Base-by-base conservation (phyloP, 2,888 invertebrate species). In the Euplagia quadripunctaria region DNA sequence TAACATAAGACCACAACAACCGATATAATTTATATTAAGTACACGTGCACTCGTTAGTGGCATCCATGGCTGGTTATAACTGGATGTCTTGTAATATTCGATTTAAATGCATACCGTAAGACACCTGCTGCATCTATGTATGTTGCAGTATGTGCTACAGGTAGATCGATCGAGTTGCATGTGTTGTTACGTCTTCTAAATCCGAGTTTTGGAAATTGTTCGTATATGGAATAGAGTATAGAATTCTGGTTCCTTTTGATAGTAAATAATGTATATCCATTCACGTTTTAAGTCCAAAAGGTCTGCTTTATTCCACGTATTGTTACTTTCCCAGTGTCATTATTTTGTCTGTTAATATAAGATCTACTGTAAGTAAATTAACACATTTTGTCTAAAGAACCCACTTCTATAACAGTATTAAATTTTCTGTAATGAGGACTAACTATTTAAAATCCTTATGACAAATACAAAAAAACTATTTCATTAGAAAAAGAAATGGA, bases 91-190 rank as follows among this genome's bases (percentile, higher is more conserved):
- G 88, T 92, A 91, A 92, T 92, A 89, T 91, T 89, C 91, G 88
- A 92, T 92, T 92, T 92, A 92, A 92, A 92, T 92, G 92, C 92
- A 92, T 92, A 84, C 86, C 86, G 85, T 84, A 86, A 79, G 70
- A 65, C 72, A 63, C 71, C 64, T 70, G 42, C 31, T 73, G 58
- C 65, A 64, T 55, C 63, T 70, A 66, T 69, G 65, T 63, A 61
- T 46, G 41, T 46, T 17, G 2, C 43, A 7, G 52, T 66, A 69
- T 66, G 41, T 66, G 66, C 52, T 68, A 67, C 70, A 49, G 67
- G 61, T 68, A 72, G 74, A 69, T 78, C 83, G 76, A 84, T 83
- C 68, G 71, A 78, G 76, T 80, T 77, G 67, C 70, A 67, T 43
- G 64, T 66, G 69, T 61, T 63, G n/a, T 17, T 51, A 51, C 17